Evolutionary conservation across 2,113 vertebrate genomes (phyloP).

Genomic region (Pseudolaguvia tuberculata): DNA sequence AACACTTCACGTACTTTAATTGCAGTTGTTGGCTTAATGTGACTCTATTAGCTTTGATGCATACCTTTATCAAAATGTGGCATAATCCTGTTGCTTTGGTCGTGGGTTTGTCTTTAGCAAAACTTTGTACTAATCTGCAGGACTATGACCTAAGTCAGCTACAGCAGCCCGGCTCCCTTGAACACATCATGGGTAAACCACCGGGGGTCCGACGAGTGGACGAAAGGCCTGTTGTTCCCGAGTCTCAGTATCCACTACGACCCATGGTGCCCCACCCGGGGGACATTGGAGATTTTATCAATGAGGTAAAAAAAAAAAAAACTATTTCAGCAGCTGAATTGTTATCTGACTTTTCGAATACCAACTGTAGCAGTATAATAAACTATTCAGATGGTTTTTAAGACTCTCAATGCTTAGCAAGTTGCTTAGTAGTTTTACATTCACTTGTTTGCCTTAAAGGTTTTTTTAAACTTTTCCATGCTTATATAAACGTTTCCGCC

Average conservation of each 20-base stretch:
- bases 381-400: not conserved
- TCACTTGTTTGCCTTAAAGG: not conserved
- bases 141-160: slow-evolving; percentile 97
- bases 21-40: not conserved
- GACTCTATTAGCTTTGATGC: not conserved
- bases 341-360: not conserved
- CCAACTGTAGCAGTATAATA: not conserved
- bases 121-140: slow-evolving; percentile 59
- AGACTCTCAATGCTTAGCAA: not conserved
- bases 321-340: not conserved
- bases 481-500: slow-evolving; percentile 9
- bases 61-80: not conserved
- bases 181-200: slow-evolving; percentile 88
- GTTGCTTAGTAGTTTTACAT: not conserved
- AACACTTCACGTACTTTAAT: not conserved
- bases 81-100: not conserved
- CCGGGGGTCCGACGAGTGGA: slow-evolving; percentile 88
- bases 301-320: slow-evolving; percentile 73
- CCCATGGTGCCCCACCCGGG: slow-evolving; percentile 90
- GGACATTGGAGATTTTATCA: slow-evolving; percentile 97
- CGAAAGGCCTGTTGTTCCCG: slow-evolving; percentile 88
- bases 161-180: slow-evolving; percentile 91
- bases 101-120: slow-evolving; percentile 18
- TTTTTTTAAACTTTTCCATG: slow-evolving; percentile 1
- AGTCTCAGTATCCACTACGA: slow-evolving; percentile 90